Base-by-base conservation (phyloP, 2,113 vertebrate species). In the Hyaena hyaena region DNA sequence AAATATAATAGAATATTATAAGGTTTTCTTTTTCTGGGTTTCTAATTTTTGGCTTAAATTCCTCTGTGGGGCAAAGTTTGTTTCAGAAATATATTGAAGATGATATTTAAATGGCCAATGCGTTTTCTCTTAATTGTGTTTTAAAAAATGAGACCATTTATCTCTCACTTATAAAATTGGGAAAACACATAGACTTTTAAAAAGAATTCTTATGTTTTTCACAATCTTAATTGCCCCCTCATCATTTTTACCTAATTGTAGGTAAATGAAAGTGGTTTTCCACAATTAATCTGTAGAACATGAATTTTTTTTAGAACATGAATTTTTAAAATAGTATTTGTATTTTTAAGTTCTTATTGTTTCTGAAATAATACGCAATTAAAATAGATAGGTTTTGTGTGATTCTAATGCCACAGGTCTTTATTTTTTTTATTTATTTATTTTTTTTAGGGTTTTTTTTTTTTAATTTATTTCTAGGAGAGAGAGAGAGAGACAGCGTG, bases 31-130 rank as follows among this genome's bases (percentile, higher is more conserved):
- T 94, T 86, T 48, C 61, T 86, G n/a, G 1, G 65, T 82, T 71
- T 89, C 50, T 92, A 53, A 31, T 76, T 90, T 95, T 95, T 50
- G 35, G 3, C 1, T 95, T 95, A 69, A 96, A 73, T 96, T 92
- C 12, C 19, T 88, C 4, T 80, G 2, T 39, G 28, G 23, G 17
- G 1, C 35, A 83, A 93, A 91, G 24, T 74, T 86, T 95, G 17
- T 1, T 35, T 88, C 23, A 14, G 55, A 95, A 92, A 81, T 81
- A 1, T 74, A 66, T 33, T 92, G 24, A 69, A 93, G 88, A 87
- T 21, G 82, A 73, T 92, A 58, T 93, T 82, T 80, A 96, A 96
- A 48, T 79, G 2, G 69, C 14, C 5, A 6, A 66, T 96, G 16
- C 0, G 2, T 92, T 95, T 66, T 87, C 24, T 86, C 14, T 93